phyloP scores from a whole-genome alignment of 2,113 vertebrate species.

The Caloenas nicobarica region DNA sequence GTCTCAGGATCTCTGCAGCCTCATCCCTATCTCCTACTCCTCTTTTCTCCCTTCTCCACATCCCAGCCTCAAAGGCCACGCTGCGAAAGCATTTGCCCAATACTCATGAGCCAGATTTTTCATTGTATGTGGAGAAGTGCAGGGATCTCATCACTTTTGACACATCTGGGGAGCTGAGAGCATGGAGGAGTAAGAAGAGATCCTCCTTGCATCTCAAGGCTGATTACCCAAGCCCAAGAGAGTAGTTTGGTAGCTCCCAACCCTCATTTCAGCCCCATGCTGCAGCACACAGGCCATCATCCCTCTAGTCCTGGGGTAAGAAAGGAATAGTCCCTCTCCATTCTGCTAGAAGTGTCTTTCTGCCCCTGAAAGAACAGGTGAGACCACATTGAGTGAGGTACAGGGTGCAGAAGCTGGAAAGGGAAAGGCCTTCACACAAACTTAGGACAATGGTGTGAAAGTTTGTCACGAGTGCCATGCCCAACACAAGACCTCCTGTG shows the following conservation, averaged over 20 bases:
- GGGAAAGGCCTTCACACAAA: not conserved
- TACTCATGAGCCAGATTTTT: not conserved
- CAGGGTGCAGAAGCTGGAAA: not conserved
- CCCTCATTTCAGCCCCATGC: not conserved
- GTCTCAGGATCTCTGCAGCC: rapidly evolving
- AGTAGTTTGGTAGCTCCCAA: not conserved
- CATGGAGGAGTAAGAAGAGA: not conserved
- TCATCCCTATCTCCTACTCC: not conserved
- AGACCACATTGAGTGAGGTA: not conserved
- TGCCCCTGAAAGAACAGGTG: not conserved
- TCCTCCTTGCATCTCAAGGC: not conserved
- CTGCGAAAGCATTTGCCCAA: not conserved
- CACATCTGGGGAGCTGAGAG: not conserved
- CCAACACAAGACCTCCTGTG: not conserved
- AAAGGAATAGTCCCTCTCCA: not conserved
- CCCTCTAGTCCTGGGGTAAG: not conserved
- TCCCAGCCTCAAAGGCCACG: not conserved
- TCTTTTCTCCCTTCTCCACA: not conserved
- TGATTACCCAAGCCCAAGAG: not conserved
- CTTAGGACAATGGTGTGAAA: not conserved
- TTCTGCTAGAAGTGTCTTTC: not conserved
- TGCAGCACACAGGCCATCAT: not conserved
- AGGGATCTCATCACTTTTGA: not conserved
- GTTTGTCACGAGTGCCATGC: not conserved
- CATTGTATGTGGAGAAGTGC: not conserved